A percentile compares a stretch with the other conserved stretches of the same genome.
Conservation (phyloP, 2,888 invertebrate species). For the Drosophila mimetica region DNA sequence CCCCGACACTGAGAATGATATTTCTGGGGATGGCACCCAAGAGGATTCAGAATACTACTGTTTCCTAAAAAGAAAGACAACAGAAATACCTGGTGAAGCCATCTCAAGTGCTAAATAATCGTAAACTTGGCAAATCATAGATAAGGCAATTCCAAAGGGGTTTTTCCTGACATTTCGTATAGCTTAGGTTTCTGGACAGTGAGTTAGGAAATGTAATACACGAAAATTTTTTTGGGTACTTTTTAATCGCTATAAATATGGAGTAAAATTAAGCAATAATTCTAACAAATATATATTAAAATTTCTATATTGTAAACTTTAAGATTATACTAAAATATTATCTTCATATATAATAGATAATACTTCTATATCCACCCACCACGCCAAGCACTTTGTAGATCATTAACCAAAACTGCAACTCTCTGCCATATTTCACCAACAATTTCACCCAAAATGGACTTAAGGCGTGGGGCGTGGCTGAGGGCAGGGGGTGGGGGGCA, state of each 20-base stretch:
- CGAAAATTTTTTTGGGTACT: too few species aligned
- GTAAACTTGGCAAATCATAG: background rate
- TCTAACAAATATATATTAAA: too few species aligned
- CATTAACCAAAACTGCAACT: slow-evolving; percentile 16
- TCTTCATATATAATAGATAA: background rate
- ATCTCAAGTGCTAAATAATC: slow-evolving; percentile 1
- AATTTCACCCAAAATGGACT: slow-evolving; percentile 7
- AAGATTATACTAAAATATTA: too few species aligned
- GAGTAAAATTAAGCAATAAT: too few species aligned
- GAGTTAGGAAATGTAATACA: background rate
- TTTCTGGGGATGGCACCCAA: slow-evolving; percentile 11
- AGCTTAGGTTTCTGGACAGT: too few species aligned
- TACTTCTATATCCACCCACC: background rate
- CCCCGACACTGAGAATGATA: slow-evolving; percentile 5
- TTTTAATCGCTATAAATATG: too few species aligned
- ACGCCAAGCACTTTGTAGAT: slow-evolving; percentile 9
- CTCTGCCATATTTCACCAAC: slow-evolving; percentile 10
- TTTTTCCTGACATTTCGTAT: background rate
- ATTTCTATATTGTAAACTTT: too few species aligned
- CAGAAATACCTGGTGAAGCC: slow-evolving; percentile 12
- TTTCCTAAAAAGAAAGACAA: background rate
- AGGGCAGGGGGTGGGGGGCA: background rate
- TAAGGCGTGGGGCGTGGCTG: background rate
- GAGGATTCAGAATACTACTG: background rate
- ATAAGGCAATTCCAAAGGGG: background rate